These are phyloP conservation scores for Holotrichia oblita DNA, from an alignment of 1,140 invertebrate genomes.

Conservation along the genomic window DNA sequence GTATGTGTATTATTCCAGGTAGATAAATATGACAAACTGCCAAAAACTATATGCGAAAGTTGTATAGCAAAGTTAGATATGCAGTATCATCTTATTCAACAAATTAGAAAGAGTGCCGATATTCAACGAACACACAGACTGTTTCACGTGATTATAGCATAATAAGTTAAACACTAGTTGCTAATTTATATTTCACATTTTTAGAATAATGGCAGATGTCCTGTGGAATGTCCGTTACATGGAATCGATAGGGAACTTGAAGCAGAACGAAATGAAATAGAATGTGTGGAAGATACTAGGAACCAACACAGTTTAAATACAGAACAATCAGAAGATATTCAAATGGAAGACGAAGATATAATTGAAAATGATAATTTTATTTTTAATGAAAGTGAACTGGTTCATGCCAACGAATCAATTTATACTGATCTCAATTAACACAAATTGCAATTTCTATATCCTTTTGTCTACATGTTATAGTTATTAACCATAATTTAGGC, in stretches of 20 bases:
- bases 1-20: conserved; percentile 47
- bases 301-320: not conserved
- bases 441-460: not conserved
- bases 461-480: not conserved
- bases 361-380: not conserved
- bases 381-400: not conserved
- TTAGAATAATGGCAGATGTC: conserved; percentile 53
- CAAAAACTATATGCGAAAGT: conserved; percentile 55
- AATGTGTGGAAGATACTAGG: not conserved
- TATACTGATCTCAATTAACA: conserved; percentile 21
- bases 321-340: not conserved
- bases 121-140: conserved; percentile 43
- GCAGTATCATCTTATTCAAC: conserved; percentile 53
- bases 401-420: not conserved
- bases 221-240: conserved; percentile 51
- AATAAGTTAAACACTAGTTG: not conserved
- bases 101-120: conserved; percentile 49
- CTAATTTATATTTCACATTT: conserved; percentile 40
- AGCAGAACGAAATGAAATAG: not conserved
- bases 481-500: conserved; percentile 18
- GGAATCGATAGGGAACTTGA: conserved; percentile 41
- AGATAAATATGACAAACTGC: conserved; percentile 54
- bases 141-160: not conserved
- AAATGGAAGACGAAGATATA: conserved; percentile 4
- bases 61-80: conserved; percentile 52